Evolutionary conservation across 2,888 invertebrate species (phyloP).

Genomic region (Eudasyphora cyanicolor): DNA sequence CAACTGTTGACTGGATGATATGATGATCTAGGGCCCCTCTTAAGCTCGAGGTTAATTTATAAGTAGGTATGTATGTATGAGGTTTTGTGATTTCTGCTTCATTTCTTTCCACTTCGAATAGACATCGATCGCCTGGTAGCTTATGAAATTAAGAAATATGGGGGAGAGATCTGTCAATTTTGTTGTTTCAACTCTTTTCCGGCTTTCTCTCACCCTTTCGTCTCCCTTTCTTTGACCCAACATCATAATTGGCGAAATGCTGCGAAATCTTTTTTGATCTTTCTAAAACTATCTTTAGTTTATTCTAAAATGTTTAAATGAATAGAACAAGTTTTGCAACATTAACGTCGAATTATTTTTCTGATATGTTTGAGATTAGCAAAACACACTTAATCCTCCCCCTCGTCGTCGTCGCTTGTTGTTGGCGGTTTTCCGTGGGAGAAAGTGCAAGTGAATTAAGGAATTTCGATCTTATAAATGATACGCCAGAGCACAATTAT

Average conservation of each 20-base stretch:
- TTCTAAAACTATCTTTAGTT: slow-evolving; percentile 38
- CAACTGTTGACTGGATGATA: too few relatives aligned
- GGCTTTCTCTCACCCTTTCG: not conserved
- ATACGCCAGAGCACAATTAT: not conserved
- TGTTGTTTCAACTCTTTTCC: not conserved
- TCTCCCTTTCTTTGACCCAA: not conserved
- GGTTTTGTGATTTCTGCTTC: not conserved
- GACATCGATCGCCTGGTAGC: too few relatives aligned
- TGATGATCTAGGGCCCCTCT: too few relatives aligned
- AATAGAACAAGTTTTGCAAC: slow-evolving; percentile 18
- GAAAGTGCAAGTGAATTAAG: slow-evolving; percentile 32
- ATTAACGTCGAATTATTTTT: not conserved
- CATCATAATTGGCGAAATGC: not conserved
- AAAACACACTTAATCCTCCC: not conserved
- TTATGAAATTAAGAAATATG: not conserved
- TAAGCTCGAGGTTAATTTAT: too few relatives aligned
- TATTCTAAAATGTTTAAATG: slow-evolving; percentile 39
- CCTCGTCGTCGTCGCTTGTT: not conserved
- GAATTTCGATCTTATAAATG: slow-evolving; percentile 1
- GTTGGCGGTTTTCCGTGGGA: not conserved
- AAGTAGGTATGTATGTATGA: not conserved
- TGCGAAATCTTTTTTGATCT: not conserved
- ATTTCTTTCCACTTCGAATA: not conserved
- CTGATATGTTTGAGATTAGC: not conserved
- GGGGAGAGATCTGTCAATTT: slow-evolving; percentile 31